Conservation (phyloP, 2,888 invertebrate species). For the Metallyticus violacea region DNA sequence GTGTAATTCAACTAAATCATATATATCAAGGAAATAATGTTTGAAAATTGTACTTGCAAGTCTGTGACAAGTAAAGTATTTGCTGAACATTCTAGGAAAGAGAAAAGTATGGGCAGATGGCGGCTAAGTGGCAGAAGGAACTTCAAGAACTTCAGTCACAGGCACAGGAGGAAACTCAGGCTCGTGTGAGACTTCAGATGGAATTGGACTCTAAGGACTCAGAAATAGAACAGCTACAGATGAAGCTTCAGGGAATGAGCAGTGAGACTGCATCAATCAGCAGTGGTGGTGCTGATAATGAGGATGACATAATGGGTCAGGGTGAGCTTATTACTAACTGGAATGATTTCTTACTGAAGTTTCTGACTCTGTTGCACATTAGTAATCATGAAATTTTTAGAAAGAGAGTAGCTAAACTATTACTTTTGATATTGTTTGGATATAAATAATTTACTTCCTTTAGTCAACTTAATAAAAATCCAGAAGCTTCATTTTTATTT, state of each 20-base stretch:
- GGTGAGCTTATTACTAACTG: not conserved
- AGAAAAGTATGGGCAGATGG: conserved; percentile 88
- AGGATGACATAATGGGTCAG: conserved; percentile 50
- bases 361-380: too few species aligned
- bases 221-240: conserved; percentile 89
- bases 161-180: conserved; percentile 75
- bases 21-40: too few species aligned
- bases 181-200: conserved; percentile 82
- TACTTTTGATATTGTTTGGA: too few species aligned
- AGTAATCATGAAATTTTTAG: too few species aligned
- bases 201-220: conserved; percentile 96
- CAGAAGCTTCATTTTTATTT: too few species aligned
- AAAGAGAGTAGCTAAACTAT: too few species aligned
- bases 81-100: conserved; percentile 75
- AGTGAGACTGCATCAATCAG: conserved; percentile 89
- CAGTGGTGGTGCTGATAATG: conserved; percentile 77
- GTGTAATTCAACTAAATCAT: too few species aligned
- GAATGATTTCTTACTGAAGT: too few species aligned
- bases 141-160: conserved; percentile 83
- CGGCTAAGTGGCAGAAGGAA: conserved; percentile 79
- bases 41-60: too few species aligned
- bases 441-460: too few species aligned
- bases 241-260: conserved; percentile 74
- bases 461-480: too few species aligned
- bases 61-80: too few species aligned